These are phyloP conservation scores for Amazona guildingii DNA, from an alignment of 2,113 vertebrate species.

Conservation along the genomic window DNA sequence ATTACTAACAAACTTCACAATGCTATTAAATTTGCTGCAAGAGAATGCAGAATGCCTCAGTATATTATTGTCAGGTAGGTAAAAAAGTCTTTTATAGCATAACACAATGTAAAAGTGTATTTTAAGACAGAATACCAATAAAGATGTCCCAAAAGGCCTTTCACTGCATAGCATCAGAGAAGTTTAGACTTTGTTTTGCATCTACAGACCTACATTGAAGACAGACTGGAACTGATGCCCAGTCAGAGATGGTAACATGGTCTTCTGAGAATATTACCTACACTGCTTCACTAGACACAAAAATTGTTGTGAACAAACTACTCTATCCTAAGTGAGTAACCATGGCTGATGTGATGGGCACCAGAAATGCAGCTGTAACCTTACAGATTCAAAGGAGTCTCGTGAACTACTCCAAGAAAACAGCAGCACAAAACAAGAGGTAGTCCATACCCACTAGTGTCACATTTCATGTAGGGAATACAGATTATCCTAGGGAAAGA, in stretches of 20 bases:
- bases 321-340: background rate
- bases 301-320: background rate
- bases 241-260: background rate
- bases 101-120: background rate
- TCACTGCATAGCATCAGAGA: background rate
- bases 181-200: background rate
- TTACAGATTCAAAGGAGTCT: background rate
- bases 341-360: background rate
- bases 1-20: background rate
- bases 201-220: background rate
- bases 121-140: background rate
- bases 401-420: background rate
- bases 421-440: background rate
- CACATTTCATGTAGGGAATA: background rate
- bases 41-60: background rate
- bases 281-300: background rate
- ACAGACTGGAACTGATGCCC: background rate
- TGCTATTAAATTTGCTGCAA: background rate
- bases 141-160: background rate
- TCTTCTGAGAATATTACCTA: background rate
- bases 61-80: background rate
- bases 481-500: background rate
- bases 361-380: background rate
- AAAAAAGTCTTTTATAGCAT: background rate
- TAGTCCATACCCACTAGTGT: background rate